These are phyloP conservation scores for Drosophila neoperkinsi DNA, from an alignment of 2,888 invertebrate genomes.

Conservation along the genomic window DNA sequence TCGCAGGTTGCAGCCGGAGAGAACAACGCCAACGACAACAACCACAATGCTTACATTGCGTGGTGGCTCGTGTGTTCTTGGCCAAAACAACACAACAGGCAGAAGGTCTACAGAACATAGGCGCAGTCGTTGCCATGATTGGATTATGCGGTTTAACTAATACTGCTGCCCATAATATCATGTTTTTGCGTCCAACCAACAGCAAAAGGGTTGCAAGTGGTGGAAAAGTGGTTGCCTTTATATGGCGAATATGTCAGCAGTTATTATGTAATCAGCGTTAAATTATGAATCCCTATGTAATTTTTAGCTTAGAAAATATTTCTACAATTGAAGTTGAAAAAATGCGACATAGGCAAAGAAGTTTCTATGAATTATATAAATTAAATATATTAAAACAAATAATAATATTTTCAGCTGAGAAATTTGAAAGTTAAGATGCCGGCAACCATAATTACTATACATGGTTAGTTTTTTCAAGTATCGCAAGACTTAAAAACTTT, in stretches of 20 bases:
- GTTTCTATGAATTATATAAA: not conserved
- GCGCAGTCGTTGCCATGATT: slow-evolving; percentile 63
- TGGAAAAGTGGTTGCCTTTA: slow-evolving; percentile 2
- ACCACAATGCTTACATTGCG: slow-evolving; percentile 46
- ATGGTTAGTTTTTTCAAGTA: not conserved
- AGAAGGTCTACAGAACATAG: slow-evolving; percentile 43
- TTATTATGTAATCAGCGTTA: not conserved
- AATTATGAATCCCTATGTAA: not conserved
- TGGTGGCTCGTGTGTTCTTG: slow-evolving; percentile 44
- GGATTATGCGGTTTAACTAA: slow-evolving; percentile 61
- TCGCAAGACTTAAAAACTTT: not conserved
- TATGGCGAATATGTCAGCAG: slow-evolving; percentile 9
- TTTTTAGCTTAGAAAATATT: not conserved
- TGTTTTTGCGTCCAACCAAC: slow-evolving; percentile 28
- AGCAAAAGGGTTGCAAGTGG: slow-evolving; percentile 14
- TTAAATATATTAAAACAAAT: not conserved
- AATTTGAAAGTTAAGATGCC: no score
- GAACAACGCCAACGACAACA: slow-evolving; percentile 8
- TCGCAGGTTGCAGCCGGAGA: slow-evolving; percentile 48
- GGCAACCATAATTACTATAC: not conserved
- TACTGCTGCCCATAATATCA: slow-evolving; percentile 53
- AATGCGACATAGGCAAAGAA: not conserved
- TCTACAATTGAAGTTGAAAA: not conserved
- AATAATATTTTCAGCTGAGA: not conserved
- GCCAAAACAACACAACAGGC: slow-evolving; percentile 4